phyloP scores from a whole-genome alignment of 2,113 vertebrate genomes.

The Camelus bactrianus region DNA sequence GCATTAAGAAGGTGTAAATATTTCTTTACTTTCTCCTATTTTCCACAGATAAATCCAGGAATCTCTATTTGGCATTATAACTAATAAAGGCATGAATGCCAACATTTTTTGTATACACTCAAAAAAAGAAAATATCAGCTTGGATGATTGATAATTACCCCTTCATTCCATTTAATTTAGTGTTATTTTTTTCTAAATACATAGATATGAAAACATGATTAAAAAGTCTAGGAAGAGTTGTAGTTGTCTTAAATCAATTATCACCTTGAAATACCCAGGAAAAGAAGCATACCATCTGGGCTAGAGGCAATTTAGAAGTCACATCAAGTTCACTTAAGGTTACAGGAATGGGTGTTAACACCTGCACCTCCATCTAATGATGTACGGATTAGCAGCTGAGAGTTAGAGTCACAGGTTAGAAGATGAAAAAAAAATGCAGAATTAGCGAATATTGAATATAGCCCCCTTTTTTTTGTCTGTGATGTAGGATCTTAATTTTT shows the following conservation, averaged over 20 bases:
- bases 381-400: not conserved
- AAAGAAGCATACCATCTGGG: not conserved
- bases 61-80: not conserved
- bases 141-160: not conserved
- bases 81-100: not conserved
- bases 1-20: not conserved
- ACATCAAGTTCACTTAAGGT: not conserved
- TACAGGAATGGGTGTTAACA: not conserved
- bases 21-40: not conserved
- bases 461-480: not conserved
- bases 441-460: not conserved
- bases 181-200: not conserved
- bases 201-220: not conserved
- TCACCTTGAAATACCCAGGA: not conserved
- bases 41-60: not conserved
- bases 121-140: not conserved
- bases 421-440: not conserved
- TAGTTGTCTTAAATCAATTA: not conserved
- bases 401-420: not conserved
- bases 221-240: not conserved
- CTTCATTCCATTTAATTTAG: not conserved
- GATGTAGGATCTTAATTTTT: not conserved
- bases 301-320: not conserved
- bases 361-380: not conserved
- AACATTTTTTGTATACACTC: not conserved